Conservation (phyloP, 2,888 invertebrate species). For the Eupithecia centaureata region DNA sequence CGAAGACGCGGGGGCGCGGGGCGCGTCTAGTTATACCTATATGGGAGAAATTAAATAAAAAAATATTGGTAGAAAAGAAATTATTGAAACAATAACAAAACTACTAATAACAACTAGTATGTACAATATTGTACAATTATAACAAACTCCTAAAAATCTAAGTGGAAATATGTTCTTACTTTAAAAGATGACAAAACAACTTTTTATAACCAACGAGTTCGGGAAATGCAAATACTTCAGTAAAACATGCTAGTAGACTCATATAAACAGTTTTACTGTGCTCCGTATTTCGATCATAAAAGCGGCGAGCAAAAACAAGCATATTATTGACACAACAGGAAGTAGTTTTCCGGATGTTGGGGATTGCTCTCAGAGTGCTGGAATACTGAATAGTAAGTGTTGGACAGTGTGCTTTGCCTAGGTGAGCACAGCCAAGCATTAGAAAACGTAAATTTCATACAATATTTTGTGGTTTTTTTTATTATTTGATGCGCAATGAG, state of each 20-base stretch:
- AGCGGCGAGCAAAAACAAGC: constrained; percentile 16
- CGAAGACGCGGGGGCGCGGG: too few relatives aligned
- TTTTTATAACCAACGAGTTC: neutral
- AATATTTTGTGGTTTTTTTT: neutral
- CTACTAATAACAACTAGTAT: too few relatives aligned
- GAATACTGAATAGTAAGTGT: constrained; percentile 13
- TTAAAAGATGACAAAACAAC: neutral
- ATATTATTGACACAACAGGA: constrained; percentile 15
- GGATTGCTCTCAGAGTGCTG: constrained; percentile 15
- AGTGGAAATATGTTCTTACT: neutral
- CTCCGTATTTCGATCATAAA: constrained; percentile 11
- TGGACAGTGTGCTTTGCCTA: constrained; percentile 27
- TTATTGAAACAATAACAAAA: too few relatives aligned
- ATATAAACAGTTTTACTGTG: constrained; percentile 16
- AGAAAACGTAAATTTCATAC: neutral
- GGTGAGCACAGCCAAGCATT: neutral
- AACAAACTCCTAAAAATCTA: too few relatives aligned
- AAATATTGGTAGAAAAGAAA: too few relatives aligned
- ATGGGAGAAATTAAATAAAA: too few relatives aligned
- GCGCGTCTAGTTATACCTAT: too few relatives aligned
- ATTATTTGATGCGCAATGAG: neutral
- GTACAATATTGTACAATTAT: too few relatives aligned
- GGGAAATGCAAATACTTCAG: neutral
- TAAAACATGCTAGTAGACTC: constrained; percentile 12
- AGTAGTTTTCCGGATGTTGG: constrained; percentile 2